phyloP scores from a whole-genome alignment of 2,113 vertebrate species.

The Lates calcarifer region DNA sequence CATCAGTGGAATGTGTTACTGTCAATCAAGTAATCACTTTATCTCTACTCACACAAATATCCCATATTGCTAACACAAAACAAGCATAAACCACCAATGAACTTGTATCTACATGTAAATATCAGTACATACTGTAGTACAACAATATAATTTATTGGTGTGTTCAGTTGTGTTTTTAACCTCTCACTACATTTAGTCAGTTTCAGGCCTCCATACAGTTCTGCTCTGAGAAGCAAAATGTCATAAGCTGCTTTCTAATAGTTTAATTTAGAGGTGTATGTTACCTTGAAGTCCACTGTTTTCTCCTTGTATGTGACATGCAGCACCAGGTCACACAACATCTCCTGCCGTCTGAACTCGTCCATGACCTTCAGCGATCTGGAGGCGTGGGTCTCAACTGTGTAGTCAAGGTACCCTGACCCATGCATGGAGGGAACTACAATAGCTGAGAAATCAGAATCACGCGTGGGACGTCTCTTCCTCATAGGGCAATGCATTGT shows the following conservation, averaged over 20 bases:
- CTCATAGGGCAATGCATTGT: conserved; percentile 85
- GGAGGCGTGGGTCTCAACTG: conserved; percentile 83
- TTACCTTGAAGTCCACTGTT: conserved; percentile 85
- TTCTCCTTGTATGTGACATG: conserved; percentile 84
- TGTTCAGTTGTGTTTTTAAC: neutral
- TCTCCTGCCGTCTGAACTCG: conserved; percentile 82
- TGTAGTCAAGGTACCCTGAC: conserved; percentile 87
- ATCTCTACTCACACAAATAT: too few relatives aligned
- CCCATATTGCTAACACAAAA: too few relatives aligned
- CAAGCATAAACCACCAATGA: too few relatives aligned
- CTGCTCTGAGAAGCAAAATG: neutral
- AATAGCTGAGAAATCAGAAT: conserved; percentile 83
- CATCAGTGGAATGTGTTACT: too few relatives aligned
- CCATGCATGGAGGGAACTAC: conserved; percentile 86
- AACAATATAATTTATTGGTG: neutral
- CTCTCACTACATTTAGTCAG: neutral
- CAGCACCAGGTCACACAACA: conserved; percentile 86
- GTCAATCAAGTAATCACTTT: too few relatives aligned
- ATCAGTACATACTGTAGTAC: too few relatives aligned
- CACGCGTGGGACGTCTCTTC: conserved; percentile 73
- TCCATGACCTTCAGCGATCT: conserved; percentile 82
- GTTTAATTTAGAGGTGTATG: neutral
- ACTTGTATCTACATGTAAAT: too few relatives aligned
- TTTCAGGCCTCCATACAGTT: neutral
- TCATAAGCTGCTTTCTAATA: neutral